phyloP scores from a whole-genome alignment of 2,888 invertebrate species.

The Uloborus plumipes region DNA sequence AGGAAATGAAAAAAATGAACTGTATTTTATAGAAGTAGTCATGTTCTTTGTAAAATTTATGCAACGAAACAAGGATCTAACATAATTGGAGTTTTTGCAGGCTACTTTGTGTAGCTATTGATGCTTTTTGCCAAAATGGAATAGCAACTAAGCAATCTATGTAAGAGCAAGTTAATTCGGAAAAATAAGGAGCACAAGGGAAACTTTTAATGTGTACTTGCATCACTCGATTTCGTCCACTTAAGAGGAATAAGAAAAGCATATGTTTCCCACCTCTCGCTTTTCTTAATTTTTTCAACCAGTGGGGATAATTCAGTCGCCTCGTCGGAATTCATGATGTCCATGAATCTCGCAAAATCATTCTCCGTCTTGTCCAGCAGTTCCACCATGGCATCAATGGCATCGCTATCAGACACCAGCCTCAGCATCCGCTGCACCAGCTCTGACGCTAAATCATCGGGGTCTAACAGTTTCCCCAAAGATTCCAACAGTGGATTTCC shows the following conservation, averaged over 20 bases:
- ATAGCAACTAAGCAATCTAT: no score
- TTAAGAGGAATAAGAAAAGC: conserved; percentile 10
- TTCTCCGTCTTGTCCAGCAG: neutral
- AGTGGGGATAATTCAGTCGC: neutral
- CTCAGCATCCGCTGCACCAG: conserved; percentile 12
- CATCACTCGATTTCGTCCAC: no score
- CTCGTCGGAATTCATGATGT: conserved; percentile 22
- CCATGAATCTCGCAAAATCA: neutral
- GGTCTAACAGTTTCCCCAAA: conserved; percentile 28
- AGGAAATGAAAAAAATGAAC: no score
- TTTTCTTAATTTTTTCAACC: conserved; percentile 5
- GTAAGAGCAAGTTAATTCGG: no score
- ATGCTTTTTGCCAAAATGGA: no score
- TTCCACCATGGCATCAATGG: conserved; percentile 18
- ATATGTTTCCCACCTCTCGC: conserved; percentile 13
- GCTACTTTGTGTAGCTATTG: no score
- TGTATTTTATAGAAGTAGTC: no score
- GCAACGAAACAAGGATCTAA: no score
- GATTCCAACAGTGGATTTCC: conserved; percentile 45
- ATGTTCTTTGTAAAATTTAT: no score
- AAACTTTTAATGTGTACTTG: no score
- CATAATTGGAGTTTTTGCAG: no score
- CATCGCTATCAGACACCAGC: neutral
- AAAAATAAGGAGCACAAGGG: no score
- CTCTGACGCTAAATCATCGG: conserved; percentile 33